A percentile compares a stretch with the other conserved stretches of the same genome.
These are phyloP conservation scores for Gryllus bimaculatus DNA, from an alignment of 1,140 invertebrate genomes.

Conservation along the genomic window DNA sequence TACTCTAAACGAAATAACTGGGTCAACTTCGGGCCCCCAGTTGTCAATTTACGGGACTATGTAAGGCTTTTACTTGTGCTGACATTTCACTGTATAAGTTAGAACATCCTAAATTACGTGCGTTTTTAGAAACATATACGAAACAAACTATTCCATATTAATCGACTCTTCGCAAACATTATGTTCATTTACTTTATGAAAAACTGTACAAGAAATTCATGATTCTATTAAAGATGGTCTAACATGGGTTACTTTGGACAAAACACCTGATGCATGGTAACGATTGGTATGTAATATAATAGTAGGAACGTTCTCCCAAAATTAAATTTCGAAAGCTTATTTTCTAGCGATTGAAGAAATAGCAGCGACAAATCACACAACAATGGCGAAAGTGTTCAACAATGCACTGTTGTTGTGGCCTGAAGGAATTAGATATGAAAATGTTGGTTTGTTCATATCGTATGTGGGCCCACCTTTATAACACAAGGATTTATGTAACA, in stretches of 20 bases:
- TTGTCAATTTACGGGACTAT: not conserved
- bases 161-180: not conserved
- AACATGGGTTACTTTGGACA: not conserved
- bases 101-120: not conserved
- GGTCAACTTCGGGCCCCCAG: not conserved
- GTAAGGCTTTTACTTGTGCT: not conserved
- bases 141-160: not conserved
- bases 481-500: not conserved
- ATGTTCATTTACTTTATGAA: not conserved
- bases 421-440: not conserved
- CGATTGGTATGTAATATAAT: not conserved
- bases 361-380: not conserved
- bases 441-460: not conserved
- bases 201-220: constrained; percentile 2
- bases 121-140: not conserved
- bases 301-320: not conserved
- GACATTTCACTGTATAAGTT: not conserved
- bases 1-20: not conserved
- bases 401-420: not conserved
- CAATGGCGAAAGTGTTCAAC: not conserved
- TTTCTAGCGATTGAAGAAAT: not conserved
- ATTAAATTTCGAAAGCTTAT: not conserved
- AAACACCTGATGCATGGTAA: not conserved
- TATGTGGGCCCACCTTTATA: not conserved
- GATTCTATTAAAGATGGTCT: not conserved